A percentile compares a stretch with the other conserved stretches of the same genome.
phyloP scores from a whole-genome alignment of 2,113 vertebrate species.

The Seriola dumerili region DNA sequence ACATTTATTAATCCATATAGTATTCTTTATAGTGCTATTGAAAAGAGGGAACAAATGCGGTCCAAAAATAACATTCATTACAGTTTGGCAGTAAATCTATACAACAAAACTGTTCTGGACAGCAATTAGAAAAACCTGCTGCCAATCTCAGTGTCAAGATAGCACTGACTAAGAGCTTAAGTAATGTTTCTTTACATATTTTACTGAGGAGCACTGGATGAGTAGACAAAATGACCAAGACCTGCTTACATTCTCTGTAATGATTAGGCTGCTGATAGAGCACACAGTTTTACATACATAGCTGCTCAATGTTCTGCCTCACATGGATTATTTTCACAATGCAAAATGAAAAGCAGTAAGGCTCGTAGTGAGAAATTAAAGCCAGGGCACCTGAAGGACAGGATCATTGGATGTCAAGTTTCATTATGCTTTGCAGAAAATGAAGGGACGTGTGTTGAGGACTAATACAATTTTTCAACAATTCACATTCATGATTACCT shows the following conservation, averaged over 20 bases:
- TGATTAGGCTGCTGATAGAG: constrained; percentile 28
- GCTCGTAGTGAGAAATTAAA: constrained; percentile 69
- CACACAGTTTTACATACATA: constrained; percentile 24
- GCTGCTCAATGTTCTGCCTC: constrained; percentile 36
- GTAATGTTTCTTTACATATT: constrained; percentile 19
- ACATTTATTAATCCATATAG: constrained; percentile 22
- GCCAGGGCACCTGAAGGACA: constrained; percentile 48
- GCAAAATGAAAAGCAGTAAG: constrained; percentile 57
- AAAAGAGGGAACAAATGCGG: constrained; percentile 22
- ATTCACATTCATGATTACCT: constrained; percentile 67
- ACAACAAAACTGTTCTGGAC: not conserved
- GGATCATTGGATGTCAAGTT: constrained; percentile 43
- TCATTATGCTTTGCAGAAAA: constrained; percentile 39
- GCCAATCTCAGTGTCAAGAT: constrained; percentile 12
- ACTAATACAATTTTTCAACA: constrained; percentile 41
- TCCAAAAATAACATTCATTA: constrained; percentile 40
- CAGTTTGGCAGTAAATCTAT: constrained; percentile 22
- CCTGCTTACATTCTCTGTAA: constrained; percentile 55
- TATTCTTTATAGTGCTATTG: constrained; percentile 17
- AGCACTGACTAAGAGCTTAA: constrained; percentile 17
- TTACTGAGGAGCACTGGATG: constrained; percentile 9
- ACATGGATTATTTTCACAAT: constrained; percentile 29
- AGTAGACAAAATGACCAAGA: constrained; percentile 21
- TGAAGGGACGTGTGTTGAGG: constrained; percentile 17
- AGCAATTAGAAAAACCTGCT: constrained; percentile 8